A percentile compares a stretch with the other conserved stretches of the same genome.
Evolutionary conservation across 2,888 invertebrate genomes (phyloP).

Genomic region (Corythucha ciliata): DNA sequence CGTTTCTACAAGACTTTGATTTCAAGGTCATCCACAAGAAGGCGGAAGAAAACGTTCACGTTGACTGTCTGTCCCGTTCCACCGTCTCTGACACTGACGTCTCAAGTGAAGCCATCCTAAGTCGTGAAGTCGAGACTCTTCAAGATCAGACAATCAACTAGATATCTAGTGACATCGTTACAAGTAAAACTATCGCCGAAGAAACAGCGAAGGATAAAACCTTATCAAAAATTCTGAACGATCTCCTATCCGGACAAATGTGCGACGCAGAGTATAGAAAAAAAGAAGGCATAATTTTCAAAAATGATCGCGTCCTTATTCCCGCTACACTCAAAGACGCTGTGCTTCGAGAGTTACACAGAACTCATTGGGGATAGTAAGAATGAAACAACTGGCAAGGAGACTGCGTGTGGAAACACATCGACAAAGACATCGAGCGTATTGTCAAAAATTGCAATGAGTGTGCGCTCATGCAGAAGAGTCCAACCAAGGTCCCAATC

Average conservation of each 20-base stretch:
- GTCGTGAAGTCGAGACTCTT: background rate
- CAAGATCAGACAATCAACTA: constrained; percentile 5
- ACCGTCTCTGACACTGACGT: too few relatives aligned
- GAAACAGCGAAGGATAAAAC: constrained; percentile 4
- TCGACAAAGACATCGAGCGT: constrained; percentile 35
- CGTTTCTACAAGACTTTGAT: constrained; percentile 9
- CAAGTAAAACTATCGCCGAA: background rate
- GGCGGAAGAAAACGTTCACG: constrained; percentile 23
- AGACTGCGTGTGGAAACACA: constrained; percentile 35
- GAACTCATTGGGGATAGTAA: constrained; percentile 35
- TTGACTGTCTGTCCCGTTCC: constrained; percentile 27
- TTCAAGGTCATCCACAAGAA: background rate
- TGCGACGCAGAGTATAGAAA: constrained; percentile 2
- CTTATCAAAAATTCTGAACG: constrained; percentile 3
- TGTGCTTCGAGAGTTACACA: constrained; percentile 33
- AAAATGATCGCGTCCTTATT: constrained; percentile 27
- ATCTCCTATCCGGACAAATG: constrained; percentile 6
- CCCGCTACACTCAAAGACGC: constrained; percentile 27
- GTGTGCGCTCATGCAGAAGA: constrained; percentile 23
- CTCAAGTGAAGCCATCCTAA: too few relatives aligned
- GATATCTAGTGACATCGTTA: constrained; percentile 5
- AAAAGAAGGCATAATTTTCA: constrained; percentile 22
- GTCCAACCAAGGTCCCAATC: constrained; percentile 5
- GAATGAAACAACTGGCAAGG: constrained; percentile 36
- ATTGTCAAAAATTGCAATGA: constrained; percentile 31